Base-by-base conservation (phyloP, 2,888 invertebrate genomes). In the Mimas tiliae region DNA sequence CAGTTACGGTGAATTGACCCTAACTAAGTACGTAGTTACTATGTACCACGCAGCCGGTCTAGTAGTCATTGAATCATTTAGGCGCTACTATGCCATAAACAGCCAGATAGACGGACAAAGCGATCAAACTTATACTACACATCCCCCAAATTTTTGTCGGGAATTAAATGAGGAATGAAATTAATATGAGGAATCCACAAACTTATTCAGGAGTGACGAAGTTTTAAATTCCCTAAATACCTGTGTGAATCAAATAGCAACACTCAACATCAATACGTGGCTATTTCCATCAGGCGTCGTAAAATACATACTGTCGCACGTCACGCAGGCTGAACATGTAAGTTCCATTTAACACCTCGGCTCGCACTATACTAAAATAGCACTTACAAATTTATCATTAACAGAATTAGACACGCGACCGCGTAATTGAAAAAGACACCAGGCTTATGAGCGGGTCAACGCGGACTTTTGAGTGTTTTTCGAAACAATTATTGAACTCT, bases 271-370 rank as follows among this genome's bases (percentile, higher is more conserved):
- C n/a, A 27, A 9, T n/a, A 45, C 53, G 55, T 68, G 65, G 64
- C 62, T 51, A 66, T 74, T 74, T 75, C 67, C 68, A 67, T 38
- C 74, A 73, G 69, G 72, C 71, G 74, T 68, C 65, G 68, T 48
- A 62, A 64, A 66, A 58, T 66, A 72, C 67, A 72, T 80, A 80
- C 74, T 76, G 71, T 74, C 73, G 67, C 69, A 67, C 19, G 82
- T 85, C 85, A 82, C 81, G 82, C 74, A 68, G 58, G 63, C 70
- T 55, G 70, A 82, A 89, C 88, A 90, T 82, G 86, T 84, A 85
- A 89, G 80, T 84, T 89, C 86, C 86, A 90, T 90, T 90, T 86
- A 85, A 84, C 88, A 86, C 84, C 84, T 87, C 76, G 73, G 68
- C 72, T 75, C 78, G 76, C 78, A 79, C 77, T 82, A 83, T 86